Base-by-base conservation (phyloP, 2,113 vertebrate genomes). In the Tonatia bakeri region DNA sequence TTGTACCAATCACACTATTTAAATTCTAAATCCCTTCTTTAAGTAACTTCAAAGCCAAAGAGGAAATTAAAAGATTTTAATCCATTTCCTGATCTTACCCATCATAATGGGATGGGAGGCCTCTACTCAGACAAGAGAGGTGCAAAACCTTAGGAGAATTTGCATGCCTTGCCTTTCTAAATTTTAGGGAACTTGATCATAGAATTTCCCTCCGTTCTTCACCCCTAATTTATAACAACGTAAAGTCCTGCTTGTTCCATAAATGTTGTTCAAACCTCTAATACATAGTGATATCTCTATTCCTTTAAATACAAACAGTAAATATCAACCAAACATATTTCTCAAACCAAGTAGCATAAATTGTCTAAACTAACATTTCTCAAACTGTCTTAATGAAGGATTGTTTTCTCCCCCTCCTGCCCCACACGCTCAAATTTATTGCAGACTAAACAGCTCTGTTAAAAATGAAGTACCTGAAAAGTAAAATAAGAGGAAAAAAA, bases 41-140 rank as follows among this genome's bases (percentile, higher is more conserved):
- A 96, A 85, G 77, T 40, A 94, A 91, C 88, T 94, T 92, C 52
- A 90, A 92, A 94, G 82, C 69, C 56, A 38, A 92, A 52, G 52
- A 93, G 86, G 90, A 97, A 94, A 97, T 95, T 54, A 85, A 97
- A 94, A 90, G 79, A 87, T 90, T 91, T 91, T 83, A 96, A 94
- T 92, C 52, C 52, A 73, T 43, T 94, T 82, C 54, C 40, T 70
- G 24, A 91, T 87, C 73, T 92, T 43, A 90, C 28, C 86, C 67
- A 83, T 85, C 64, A 33, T 94, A 87, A 92, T 82, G n/a, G 70
- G 64, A 86, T 94, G 54, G 87, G 59, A 64, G 94, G n/a, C 47
- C 47, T 70, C 7, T 33, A 64, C 87, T 84, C 47, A 81, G 11
- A 84, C 7, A 43, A 85, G 79, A 94, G 40, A 43, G 9, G 28